Evolutionary conservation across 2,888 invertebrate species (phyloP).

Genomic region (Lymantria monacha): DNA sequence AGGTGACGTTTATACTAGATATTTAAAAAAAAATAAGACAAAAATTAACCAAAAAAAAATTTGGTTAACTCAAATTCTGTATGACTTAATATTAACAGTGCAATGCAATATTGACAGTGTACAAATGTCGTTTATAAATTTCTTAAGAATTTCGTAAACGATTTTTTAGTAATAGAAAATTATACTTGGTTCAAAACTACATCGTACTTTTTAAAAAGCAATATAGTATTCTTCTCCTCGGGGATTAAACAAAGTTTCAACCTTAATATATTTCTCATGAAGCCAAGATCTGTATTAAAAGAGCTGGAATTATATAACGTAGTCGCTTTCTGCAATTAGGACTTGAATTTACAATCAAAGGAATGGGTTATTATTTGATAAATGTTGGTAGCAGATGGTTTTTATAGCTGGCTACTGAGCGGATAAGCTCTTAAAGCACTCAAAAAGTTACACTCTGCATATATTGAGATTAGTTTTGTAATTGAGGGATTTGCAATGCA

Average conservation of each 20-base stretch:
- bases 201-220: not conserved
- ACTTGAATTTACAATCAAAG: constrained; percentile 34
- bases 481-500: not conserved
- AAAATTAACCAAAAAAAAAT: no score
- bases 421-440: constrained; percentile 32
- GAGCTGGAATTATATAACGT: constrained; percentile 15
- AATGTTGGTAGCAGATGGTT: constrained; percentile 34
- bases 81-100: no score
- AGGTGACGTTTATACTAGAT: no score
- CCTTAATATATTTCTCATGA: constrained; percentile 7
- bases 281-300: constrained; percentile 16
- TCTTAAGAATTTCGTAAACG: no score
- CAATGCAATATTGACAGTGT: no score
- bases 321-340: constrained; percentile 23
- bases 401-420: constrained; percentile 28
- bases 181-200: no score
- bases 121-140: no score
- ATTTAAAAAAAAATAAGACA: no score
- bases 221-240: not conserved
- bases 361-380: constrained; percentile 34
- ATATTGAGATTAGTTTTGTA: constrained; percentile 14
- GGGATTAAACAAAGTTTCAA: not conserved
- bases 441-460: constrained; percentile 15
- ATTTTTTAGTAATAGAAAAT: no score
- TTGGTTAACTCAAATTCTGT: no score